A percentile compares a stretch with the other conserved stretches of the same genome.
Conservation (phyloP, 1,140 invertebrate genomes). For the Chironomus striatipennis region DNA sequence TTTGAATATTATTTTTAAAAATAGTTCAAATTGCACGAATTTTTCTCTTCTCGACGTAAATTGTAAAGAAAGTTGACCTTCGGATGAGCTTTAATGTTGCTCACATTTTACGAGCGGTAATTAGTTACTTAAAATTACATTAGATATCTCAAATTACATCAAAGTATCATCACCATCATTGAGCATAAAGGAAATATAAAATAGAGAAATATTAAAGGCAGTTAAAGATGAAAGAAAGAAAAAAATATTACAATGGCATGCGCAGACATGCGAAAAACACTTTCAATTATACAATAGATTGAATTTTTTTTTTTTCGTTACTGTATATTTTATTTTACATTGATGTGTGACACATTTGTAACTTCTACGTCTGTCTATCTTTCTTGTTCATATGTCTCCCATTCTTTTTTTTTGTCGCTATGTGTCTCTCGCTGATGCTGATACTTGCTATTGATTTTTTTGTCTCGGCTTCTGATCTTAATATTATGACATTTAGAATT, state of each 20-base stretch:
- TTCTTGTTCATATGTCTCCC: not conserved
- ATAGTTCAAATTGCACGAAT: too few relatives aligned
- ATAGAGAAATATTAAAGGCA: not conserved
- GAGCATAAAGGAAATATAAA: not conserved
- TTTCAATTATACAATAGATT: slow-evolving; percentile 4
- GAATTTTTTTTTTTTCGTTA: not conserved
- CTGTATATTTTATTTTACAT: not conserved
- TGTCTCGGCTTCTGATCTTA: too few relatives aligned
- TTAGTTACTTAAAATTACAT: not conserved
- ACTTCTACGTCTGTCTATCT: not conserved
- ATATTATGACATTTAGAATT: too few relatives aligned
- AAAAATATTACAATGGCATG: not conserved
- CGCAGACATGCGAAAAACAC: slow-evolving; percentile 6
- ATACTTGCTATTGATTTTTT: too few relatives aligned
- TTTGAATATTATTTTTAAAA: not conserved
- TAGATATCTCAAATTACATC: not conserved
- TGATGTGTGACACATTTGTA: not conserved
- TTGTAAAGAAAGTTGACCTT: too few relatives aligned
- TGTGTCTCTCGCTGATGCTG: too few relatives aligned
- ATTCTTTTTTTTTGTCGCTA: not conserved
- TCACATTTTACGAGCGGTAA: not conserved
- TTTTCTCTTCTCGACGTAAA: too few relatives aligned
- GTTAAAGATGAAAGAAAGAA: not conserved
- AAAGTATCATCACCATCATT: not conserved
- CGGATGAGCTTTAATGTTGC: too few relatives aligned